Conservation (phyloP, 2,797 vertebrate species). For the Bradypodion pumilum region DNA sequence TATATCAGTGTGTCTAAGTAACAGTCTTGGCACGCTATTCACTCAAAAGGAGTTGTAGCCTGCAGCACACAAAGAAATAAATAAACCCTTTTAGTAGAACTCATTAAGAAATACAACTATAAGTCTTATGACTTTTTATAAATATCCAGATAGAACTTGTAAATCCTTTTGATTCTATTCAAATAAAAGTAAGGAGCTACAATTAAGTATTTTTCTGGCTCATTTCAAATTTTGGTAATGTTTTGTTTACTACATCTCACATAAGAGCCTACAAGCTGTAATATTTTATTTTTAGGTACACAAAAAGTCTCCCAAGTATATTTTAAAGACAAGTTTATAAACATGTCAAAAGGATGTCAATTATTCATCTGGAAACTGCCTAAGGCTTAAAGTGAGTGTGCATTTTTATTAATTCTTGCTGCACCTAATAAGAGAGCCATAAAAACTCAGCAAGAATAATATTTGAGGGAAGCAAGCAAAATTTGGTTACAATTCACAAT, state of each 20-base stretch:
- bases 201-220: neutral
- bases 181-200: neutral
- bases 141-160: no score
- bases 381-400: neutral
- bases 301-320: neutral
- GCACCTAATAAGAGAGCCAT: conserved; percentile 18
- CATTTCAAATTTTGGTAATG: neutral
- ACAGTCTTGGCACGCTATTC: neutral
- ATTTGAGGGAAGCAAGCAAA: neutral
- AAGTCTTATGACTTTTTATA: neutral
- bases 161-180: neutral
- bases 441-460: neutral
- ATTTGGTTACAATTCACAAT: neutral
- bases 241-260: neutral
- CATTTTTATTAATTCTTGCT: neutral
- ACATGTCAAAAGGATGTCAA: neutral
- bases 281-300: neutral
- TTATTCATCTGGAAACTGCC: neutral
- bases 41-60: neutral
- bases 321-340: neutral
- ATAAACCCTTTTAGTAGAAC: neutral
- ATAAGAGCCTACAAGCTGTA: neutral
- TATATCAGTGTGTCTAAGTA: neutral
- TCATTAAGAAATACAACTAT: neutral
- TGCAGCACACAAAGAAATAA: neutral